Base-by-base conservation (phyloP, 2,113 vertebrate species). In the Hiodon tergisus region DNA sequence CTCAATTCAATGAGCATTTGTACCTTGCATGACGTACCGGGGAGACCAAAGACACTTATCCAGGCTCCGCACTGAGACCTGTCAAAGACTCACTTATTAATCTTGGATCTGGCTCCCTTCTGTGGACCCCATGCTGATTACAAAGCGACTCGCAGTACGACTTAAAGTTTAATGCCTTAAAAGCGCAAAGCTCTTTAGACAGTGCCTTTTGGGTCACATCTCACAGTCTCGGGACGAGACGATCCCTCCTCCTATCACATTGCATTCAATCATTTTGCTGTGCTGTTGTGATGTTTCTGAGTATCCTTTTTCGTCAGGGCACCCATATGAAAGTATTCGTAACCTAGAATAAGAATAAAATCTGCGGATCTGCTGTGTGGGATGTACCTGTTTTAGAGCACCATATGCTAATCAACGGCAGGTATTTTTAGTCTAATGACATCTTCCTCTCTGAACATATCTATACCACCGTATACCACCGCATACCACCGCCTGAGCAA, bases 401-500 rank as follows among this genome's bases (percentile, higher is more conserved):
- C 11, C 54, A 9, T n/a, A 50, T 66, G 61, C 10, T 13, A 55
- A 13, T 60, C 16, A 9, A 71, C 54, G 59, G 53, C 46, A 31
- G 48, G 63, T 67, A 67, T 75, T 51, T 75, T 75, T 75, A 55
- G 73, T 59, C 31, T n/a, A 8, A 75, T 2, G 73, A 7, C 5
- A 57, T 57, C 10, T 57, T 57, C 54, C 54, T 57, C 54, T 57
- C 5, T 57, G 54, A 57, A 5, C 54, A 5, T 57, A 10, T 65
- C 17, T 8, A 2, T 65, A 16, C 62, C 62, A 31, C 17, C 17
- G 7, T 9, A 46, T 60, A 13, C 59, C 13, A 60, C 10, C 17
- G 10, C 6, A 6, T 62, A 11, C n/a, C 14, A 62, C 14, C 60
- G 31, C 31, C 31, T 31, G 31, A 31, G 31, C 68, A 10, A 57